These are phyloP conservation scores for Coremacera marginata DNA, from an alignment of 2,888 invertebrate genomes.

Conservation along the genomic window DNA sequence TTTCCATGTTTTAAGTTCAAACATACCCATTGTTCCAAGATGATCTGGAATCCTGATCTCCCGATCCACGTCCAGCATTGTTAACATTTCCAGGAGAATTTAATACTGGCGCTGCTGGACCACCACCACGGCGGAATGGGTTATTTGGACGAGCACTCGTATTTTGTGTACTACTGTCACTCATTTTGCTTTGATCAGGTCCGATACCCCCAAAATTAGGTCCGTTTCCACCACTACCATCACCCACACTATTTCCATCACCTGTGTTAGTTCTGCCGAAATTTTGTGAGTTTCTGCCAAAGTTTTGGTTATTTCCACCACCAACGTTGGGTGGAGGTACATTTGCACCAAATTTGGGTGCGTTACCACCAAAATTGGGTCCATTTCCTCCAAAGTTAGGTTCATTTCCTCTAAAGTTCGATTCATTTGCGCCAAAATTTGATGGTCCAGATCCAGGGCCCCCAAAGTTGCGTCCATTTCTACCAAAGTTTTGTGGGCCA, in stretches of 20 bases:
- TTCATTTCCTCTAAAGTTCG: constrained; percentile 33
- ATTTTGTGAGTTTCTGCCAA: constrained; percentile 34
- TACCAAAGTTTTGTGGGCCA: constrained; percentile 45
- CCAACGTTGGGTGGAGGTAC: constrained; percentile 33
- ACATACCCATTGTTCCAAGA: constrained; percentile 57
- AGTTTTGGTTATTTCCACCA: constrained; percentile 35
- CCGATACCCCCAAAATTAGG: constrained; percentile 47
- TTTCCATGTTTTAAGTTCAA: not conserved
- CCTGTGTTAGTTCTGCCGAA: constrained; percentile 27
- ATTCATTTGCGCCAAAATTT: constrained; percentile 45
- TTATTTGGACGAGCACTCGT: constrained; percentile 46
- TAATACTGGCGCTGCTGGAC: constrained; percentile 43
- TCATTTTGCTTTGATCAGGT: constrained; percentile 35
- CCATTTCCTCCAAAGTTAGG: constrained; percentile 40
- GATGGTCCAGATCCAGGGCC: constrained; percentile 38
- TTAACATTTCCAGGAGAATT: constrained; percentile 27
- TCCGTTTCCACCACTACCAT: constrained; percentile 33
- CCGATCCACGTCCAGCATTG: constrained; percentile 35
- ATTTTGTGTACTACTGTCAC: constrained; percentile 26
- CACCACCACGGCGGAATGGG: constrained; percentile 58
- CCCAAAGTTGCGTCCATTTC: constrained; percentile 44
- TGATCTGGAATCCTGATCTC: constrained; percentile 44
- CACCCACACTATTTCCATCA: not conserved
- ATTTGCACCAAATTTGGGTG: constrained; percentile 9
- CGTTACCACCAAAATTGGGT: constrained; percentile 45